These are phyloP conservation scores for Drymodes brunneopygia DNA, from an alignment of 2,113 vertebrate species.

Conservation along the genomic window DNA sequence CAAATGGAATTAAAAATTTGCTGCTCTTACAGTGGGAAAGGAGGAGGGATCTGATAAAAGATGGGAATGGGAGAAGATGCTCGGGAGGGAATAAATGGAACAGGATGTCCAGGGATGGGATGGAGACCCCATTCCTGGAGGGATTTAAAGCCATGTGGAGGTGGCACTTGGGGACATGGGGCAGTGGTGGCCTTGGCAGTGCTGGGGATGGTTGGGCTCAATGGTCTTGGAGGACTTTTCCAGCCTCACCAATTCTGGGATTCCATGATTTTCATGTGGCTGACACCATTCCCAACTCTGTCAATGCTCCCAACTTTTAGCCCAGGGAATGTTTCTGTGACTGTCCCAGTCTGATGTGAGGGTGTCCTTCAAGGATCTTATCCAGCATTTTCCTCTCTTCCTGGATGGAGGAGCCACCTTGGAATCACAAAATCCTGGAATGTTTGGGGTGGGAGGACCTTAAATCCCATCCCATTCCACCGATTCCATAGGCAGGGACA, in stretches of 20 bases:
- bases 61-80: neutral
- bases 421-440: neutral
- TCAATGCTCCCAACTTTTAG: rapidly evolving
- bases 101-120: neutral
- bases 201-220: rapidly evolving
- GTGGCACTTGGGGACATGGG: neutral
- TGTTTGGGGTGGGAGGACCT: neutral
- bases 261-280: neutral
- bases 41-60: rapidly evolving
- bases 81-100: neutral
- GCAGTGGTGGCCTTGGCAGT: neutral
- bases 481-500: neutral
- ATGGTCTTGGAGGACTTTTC: neutral
- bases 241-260: rapidly evolving
- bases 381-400: neutral
- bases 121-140: neutral
- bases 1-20: neutral
- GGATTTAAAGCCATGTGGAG: neutral
- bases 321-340: rapidly evolving
- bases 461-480: rapidly evolving
- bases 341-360: neutral
- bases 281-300: neutral
- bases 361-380: neutral
- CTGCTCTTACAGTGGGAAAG: rapidly evolving
- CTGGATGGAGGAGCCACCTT: neutral